phyloP scores from a whole-genome alignment of 2,888 invertebrate genomes.

The Synanthedon tipuliformis region DNA sequence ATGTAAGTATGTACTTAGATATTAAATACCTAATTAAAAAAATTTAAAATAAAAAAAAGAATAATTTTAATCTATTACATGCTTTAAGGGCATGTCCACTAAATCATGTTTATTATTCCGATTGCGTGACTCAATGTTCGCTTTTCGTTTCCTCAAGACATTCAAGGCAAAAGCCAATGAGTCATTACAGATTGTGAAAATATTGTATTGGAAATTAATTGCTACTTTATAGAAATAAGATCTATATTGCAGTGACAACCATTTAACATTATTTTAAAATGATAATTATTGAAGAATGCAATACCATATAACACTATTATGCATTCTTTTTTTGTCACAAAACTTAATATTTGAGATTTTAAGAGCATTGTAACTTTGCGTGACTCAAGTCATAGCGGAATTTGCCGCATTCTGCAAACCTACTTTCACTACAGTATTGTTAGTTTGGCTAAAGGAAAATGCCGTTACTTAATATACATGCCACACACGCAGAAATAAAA shows the following conservation, averaged over 20 bases:
- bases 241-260: neutral
- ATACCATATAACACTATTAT: too few species aligned
- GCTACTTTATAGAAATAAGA: neutral
- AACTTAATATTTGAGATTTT: too few species aligned
- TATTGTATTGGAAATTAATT: neutral
- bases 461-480: conserved; percentile 9
- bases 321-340: too few species aligned
- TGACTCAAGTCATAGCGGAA: conserved; percentile 3
- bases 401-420: conserved; percentile 3
- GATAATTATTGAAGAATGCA: too few species aligned
- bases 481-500: conserved; percentile 24
- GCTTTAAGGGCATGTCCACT: neutral
- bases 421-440: conserved; percentile 14
- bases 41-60: too few species aligned
- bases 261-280: too few species aligned
- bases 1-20: too few species aligned
- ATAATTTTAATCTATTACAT: neutral
- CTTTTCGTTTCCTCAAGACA: neutral
- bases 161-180: neutral
- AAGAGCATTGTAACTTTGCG: neutral
- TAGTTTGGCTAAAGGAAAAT: conserved; percentile 5
- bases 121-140: neutral
- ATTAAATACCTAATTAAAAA: too few species aligned
- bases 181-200: neutral
- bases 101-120: neutral